phyloP scores from a whole-genome alignment of 2,888 invertebrate genomes.

The Arrhopalites spinosus region DNA sequence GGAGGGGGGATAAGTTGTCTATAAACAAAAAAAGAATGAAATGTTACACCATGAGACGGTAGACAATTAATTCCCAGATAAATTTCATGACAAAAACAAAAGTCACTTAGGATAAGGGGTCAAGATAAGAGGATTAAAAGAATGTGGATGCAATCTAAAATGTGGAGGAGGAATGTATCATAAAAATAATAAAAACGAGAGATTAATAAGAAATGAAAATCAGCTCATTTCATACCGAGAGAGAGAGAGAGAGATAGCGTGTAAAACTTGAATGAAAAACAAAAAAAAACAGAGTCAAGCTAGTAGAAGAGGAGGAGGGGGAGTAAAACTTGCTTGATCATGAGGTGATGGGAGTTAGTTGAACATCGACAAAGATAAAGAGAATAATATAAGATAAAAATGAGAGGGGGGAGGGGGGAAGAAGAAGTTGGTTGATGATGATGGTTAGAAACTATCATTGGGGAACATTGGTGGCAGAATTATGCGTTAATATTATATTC shows the following conservation, averaged over 20 bases:
- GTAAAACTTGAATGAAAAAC: no score
- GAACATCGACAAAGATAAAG: neutral
- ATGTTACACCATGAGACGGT: no score
- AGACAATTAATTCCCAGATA: no score
- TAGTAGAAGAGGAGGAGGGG: neutral
- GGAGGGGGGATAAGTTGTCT: no score
- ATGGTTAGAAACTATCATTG: neutral
- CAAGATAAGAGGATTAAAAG: neutral
- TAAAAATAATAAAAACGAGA: neutral
- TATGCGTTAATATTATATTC: neutral
- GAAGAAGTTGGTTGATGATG: neutral
- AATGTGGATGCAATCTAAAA: neutral
- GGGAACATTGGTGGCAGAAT: neutral
- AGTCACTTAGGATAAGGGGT: neutral
- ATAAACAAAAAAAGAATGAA: no score
- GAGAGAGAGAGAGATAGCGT: neutral
- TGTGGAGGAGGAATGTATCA: neutral
- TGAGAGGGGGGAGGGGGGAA: neutral
- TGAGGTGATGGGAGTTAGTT: neutral
- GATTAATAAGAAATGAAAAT: neutral
- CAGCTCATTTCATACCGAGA: neutral
- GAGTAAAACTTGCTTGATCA: constrained; percentile 9
- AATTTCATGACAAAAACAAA: no score
- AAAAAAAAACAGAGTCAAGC: no score
- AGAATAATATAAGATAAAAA: neutral